Conservation (phyloP, 2,797 vertebrate species). For the Xenopus petersii region DNA sequence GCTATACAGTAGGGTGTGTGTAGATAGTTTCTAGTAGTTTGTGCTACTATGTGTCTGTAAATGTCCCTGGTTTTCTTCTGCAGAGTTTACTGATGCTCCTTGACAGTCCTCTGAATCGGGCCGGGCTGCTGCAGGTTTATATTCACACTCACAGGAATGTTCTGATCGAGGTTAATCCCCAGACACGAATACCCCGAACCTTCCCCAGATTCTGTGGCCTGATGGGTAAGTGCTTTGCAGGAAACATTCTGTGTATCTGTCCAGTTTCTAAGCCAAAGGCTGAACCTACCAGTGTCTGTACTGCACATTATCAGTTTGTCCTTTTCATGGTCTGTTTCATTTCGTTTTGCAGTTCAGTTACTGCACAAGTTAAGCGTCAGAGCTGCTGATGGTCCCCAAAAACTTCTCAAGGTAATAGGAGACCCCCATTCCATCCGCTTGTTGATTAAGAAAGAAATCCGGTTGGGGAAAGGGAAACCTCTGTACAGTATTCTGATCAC, state of each 20-base stretch:
- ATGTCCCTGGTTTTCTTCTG: not conserved
- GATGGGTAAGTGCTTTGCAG: conserved; percentile 77
- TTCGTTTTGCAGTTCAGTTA: conserved; percentile 79
- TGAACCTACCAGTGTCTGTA: too few relatives aligned
- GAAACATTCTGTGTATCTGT: too few relatives aligned
- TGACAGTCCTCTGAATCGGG: conserved; percentile 95
- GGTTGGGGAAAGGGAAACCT: too few relatives aligned
- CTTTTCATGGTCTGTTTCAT: too few relatives aligned
- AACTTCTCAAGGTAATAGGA: conserved; percentile 74
- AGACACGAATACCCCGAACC: conserved; percentile 93
- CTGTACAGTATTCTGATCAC: not conserved
- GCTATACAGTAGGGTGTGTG: too few relatives aligned
- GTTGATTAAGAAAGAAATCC: too few relatives aligned
- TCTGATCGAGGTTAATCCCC: conserved; percentile 92
- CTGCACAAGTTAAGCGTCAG: conserved; percentile 94
- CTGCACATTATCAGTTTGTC: too few relatives aligned
- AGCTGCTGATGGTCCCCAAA: conserved; percentile 89
- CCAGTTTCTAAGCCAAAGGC: not conserved
- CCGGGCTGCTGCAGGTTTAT: conserved; percentile 92
- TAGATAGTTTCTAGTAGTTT: too few relatives aligned
- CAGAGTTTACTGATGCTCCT: conserved; percentile 89
- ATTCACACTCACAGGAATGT: conserved; percentile 92
- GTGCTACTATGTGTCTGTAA: too few relatives aligned
- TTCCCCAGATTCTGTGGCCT: conserved; percentile 94
- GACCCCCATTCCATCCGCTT: too few relatives aligned